These are phyloP conservation scores for Rotaria magnacalcarata DNA, from an alignment of 2,888 invertebrate species.

Conservation along the genomic window DNA sequence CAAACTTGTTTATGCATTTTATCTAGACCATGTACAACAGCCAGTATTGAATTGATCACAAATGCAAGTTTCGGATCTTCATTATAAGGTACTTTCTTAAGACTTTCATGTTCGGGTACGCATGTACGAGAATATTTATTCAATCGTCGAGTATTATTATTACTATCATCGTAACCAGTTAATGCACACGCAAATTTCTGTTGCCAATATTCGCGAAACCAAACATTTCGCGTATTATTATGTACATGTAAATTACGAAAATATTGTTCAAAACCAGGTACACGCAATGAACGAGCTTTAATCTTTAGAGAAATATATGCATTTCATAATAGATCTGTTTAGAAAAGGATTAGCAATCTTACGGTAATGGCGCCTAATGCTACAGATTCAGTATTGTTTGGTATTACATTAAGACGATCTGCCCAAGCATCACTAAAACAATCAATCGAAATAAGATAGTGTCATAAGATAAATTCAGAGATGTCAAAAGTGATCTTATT, in stretches of 20 bases:
- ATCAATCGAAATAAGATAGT: not conserved
- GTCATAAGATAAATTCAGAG: not conserved
- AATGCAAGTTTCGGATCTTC: conserved; percentile 73
- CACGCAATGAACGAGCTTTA: conserved; percentile 64
- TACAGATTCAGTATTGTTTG: conserved; percentile 57
- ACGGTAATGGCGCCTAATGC: conserved; percentile 43
- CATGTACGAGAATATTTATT: not conserved
- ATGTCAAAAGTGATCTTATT: not conserved
- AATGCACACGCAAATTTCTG: conserved; percentile 66
- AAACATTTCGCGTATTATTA: conserved; percentile 69
- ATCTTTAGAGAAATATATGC: not conserved
- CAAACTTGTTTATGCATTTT: conserved; percentile 66
- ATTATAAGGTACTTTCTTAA: conserved; percentile 8
- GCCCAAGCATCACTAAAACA: conserved; percentile 71
- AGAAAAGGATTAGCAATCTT: not conserved
- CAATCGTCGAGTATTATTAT: not conserved
- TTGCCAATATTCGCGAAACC: conserved; percentile 75
- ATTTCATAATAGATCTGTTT: conserved; percentile 49
- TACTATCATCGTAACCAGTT: conserved; percentile 10
- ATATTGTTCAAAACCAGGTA: conserved; percentile 65
- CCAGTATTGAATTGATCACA: conserved; percentile 73
- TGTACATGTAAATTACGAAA: conserved; percentile 65
- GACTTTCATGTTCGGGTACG: conserved; percentile 19
- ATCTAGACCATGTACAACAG: conserved; percentile 71
- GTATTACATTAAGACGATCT: conserved; percentile 71